Evolutionary conservation across 1,140 invertebrate species (phyloP).

Genomic region (Pygmarrhopalites habei): DNA sequence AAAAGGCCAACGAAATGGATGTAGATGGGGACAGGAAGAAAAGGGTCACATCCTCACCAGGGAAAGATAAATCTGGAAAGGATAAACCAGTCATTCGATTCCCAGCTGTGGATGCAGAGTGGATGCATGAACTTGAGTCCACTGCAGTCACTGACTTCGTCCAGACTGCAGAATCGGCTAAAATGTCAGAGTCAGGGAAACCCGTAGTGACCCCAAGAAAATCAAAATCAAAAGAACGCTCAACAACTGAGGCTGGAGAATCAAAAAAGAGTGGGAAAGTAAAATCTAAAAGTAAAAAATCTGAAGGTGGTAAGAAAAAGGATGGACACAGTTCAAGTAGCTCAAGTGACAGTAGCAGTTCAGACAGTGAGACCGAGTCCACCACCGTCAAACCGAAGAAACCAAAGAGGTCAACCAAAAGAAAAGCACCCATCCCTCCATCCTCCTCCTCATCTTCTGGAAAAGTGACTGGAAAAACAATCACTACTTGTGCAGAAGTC

Average conservation of each 20-base stretch:
- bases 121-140: conserved; percentile 16
- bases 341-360: conserved; percentile 21
- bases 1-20: conserved; percentile 11
- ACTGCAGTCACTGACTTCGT: conserved; percentile 2
- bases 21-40: background rate
- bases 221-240: conserved; percentile 17
- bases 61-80: background rate
- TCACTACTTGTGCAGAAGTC: conserved; percentile 30
- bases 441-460: conserved; percentile 35
- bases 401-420: conserved; percentile 36
- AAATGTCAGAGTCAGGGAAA: conserved; percentile 17
- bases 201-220: conserved; percentile 29
- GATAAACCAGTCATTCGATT: background rate
- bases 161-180: background rate
- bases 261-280: background rate
- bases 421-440: conserved; percentile 38
- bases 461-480: conserved; percentile 10
- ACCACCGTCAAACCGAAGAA: conserved; percentile 30
- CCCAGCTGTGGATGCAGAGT: background rate
- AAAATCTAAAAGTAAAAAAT: conserved; percentile 14
- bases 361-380: conserved; percentile 19
- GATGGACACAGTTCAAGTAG: background rate
- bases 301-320: conserved; percentile 11
- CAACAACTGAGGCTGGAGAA: too few relatives aligned
- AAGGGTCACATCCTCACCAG: background rate